Base-by-base conservation (phyloP, 2,888 invertebrate species). In the Leucophenga maculata region DNA sequence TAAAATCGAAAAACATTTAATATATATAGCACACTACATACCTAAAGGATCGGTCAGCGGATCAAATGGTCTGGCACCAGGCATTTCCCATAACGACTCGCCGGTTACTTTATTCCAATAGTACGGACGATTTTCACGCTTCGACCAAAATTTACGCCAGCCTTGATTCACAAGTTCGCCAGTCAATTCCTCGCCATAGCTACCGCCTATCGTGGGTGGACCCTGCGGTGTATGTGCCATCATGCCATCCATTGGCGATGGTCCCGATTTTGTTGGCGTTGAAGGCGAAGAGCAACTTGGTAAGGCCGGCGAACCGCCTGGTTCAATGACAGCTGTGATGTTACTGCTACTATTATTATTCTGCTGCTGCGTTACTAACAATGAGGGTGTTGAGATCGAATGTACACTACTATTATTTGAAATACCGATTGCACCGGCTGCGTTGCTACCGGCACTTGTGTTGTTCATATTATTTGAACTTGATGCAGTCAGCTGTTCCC, bases 121-220 rank as follows among this genome's bases (percentile, higher is more conserved):
- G 88, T 98, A 98, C 1, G 97, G 97, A 32, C 98, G 91, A 86
- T 95, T 97, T 88, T 98, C 98, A 68, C 98, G 90, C 86, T 97
- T 96, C 20, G 97, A 98, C 98, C 98, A 98, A 88, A 95, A 97
- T 83, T 96, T 97, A 73, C 97, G 92, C 98, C 98, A 98, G 6
- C 98, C 98, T 86, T 96, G 96, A 85, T 95, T 94, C 8, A 92
- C 88, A 6, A 89, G 72, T 70, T 89, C 89, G 0, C 86, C 85
- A 3, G 87, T 87, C 16, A 89, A 72, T 71, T 89, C 89, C 72
- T 89, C 89, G 1, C 88, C 88, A 73, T 88, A 88, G 0, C 79
- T 78, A 0, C 86, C 85, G 0, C 79, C 75, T 20, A 80, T 72
- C 3, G 86, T 82, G 2, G 88, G 88, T 11, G 88, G 85, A 1